A percentile compares a stretch with the other conserved stretches of the same genome.
Conservation (phyloP, 2,797 vertebrate species). For the Salmo trutta region DNA sequence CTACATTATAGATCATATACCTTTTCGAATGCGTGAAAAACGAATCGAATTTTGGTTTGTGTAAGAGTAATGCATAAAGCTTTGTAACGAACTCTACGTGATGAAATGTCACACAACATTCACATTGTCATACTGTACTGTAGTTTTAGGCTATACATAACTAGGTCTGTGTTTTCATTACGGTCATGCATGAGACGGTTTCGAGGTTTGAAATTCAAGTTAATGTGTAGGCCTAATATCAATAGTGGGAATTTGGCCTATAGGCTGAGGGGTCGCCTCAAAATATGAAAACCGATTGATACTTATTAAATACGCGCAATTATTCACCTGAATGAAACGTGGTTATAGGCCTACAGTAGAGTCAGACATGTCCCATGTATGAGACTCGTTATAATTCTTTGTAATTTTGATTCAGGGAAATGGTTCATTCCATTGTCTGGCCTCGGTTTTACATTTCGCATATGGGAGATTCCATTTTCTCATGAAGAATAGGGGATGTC, state of each 20-base stretch:
- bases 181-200: background rate
- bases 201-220: background rate
- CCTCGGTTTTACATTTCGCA: background rate
- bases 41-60: background rate
- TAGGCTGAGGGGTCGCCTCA: background rate
- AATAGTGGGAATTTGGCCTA: background rate
- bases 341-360: background rate
- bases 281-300: background rate
- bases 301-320: background rate
- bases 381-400: background rate
- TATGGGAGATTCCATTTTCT: slow-evolving; percentile 21
- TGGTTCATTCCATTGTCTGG: slow-evolving; percentile 24
- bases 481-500: slow-evolving; percentile 4
- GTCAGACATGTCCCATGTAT: background rate
- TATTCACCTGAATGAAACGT: background rate
- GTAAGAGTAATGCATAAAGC: background rate
- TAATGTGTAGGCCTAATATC: background rate
- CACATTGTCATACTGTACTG: background rate
- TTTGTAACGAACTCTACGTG: background rate
- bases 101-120: background rate
- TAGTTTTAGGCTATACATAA: background rate
- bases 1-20: background rate
- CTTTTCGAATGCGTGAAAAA: background rate
- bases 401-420: slow-evolving; percentile 9
- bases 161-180: background rate